Conservation (phyloP, 2,888 invertebrate species). For the Eutolmus rufibarbis region DNA sequence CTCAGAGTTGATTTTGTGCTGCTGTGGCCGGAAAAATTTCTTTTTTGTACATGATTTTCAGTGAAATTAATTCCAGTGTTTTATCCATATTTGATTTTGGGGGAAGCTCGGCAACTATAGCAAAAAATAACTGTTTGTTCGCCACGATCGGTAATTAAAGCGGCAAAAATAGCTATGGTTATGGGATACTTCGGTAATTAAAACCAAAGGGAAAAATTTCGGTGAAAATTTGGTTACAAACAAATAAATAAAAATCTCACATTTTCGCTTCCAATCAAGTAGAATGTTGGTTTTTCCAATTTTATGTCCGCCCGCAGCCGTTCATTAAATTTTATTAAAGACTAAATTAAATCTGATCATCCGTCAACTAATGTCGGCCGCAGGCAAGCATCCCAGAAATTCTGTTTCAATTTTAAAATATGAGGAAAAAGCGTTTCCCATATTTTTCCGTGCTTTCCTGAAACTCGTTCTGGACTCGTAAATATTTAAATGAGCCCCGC, state of each 20-base stretch:
- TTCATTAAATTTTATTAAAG: conserved; percentile 19
- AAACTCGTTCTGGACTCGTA: background rate
- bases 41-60: background rate
- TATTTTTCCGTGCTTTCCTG: background rate
- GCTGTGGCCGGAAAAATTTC: background rate
- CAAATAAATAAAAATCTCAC: background rate
- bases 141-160: background rate
- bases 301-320: background rate
- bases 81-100: background rate
- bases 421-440: background rate
- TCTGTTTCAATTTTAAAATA: background rate
- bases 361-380: background rate
- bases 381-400: background rate
- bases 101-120: background rate
- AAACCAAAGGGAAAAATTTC: background rate
- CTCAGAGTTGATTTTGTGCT: background rate
- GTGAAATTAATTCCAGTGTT: background rate
- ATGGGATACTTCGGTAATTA: conserved; percentile 4
- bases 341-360: conserved; percentile 8
- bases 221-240: background rate
- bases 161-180: background rate
- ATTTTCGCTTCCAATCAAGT: background rate
- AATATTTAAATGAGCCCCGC: background rate
- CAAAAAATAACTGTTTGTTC: background rate
- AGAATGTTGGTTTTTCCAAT: background rate